Conservation (phyloP, 37 sponge, comb jelly and placozoan species). For the Beroe forskalii region DNA sequence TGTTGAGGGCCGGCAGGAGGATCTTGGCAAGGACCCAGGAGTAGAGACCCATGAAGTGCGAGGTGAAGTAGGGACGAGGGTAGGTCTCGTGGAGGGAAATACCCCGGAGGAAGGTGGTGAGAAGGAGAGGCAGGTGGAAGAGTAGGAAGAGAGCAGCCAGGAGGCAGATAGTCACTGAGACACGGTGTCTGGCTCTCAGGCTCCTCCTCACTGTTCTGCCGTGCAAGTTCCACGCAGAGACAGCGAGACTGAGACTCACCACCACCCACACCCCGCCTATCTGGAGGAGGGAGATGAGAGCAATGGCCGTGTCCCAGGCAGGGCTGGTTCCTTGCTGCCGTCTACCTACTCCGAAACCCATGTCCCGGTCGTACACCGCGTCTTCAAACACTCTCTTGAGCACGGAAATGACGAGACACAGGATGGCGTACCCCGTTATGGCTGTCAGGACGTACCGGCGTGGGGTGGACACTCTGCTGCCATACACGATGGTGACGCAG, state of each 20-base stretch:
- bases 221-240: background rate
- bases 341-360: background rate
- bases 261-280: background rate
- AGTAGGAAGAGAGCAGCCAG: constrained; percentile 33
- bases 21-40: constrained; percentile 26
- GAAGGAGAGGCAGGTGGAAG: background rate
- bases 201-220: background rate
- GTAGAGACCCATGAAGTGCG: background rate
- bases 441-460: background rate
- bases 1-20: constrained; percentile 21
- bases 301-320: too few species aligned
- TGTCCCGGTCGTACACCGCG: background rate
- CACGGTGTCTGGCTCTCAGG: background rate
- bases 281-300: background rate
- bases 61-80: background rate
- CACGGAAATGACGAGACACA: background rate
- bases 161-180: constrained; percentile 11
- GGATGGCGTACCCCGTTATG: background rate
- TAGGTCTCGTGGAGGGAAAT: background rate
- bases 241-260: background rate
- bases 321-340: background rate
- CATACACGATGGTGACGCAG: background rate
- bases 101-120: background rate
- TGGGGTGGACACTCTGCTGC: background rate
- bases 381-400: background rate